Evolutionary conservation across 2,888 invertebrate genomes (phyloP), one percentile per base, ranked within the genome.

Genomic region (Tetropium fuscum): DNA sequence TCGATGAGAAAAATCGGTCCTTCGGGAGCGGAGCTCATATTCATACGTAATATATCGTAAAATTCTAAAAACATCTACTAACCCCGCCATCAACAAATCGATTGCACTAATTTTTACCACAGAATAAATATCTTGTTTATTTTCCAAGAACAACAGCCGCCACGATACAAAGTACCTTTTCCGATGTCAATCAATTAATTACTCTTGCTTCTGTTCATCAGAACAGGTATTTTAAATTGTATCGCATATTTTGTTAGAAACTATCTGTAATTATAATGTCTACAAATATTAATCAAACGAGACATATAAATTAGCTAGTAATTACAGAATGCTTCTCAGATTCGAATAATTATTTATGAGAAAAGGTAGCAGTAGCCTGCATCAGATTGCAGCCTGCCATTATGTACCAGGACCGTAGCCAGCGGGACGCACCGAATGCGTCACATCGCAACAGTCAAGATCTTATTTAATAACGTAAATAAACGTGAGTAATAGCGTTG

Each of bases 241-340:
- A 56, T 58, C 60, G 60, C 64, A 65, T 65, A 65, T 62, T 62
- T 61, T 44, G 60, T 60, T 62, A 60, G 61, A 64, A 64, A 64
- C 57, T 58, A 59, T 61, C 49, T 44, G 56, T 62, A 62, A 62
- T 65, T 65, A 65, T 56, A 56, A 56, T 62, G 62, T 60, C 64
- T 58, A 55, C 54, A 56, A 59, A 62, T 65, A 65, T 65, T 62
- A 65, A 65, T 65, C 64, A 60, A 62, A 65, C 56, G 53, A 62
- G 62, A 59, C 54, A 53, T 53, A 53, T 51, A 55, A 44, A 62
- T 59, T 61, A 60, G 44, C 41, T 43, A 30, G 38, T 54, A 59
- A 60, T 60, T 59, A 58, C 48, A 22, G 53, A 57, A 57, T 56
- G 45, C 48, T 53, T 53, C 57, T 54, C 47, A 22, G 53, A 51